Evolutionary conservation across 2,113 vertebrate genomes (phyloP), one percentile per base, ranked within the genome.

Genomic region (Tyrannus savana): DNA sequence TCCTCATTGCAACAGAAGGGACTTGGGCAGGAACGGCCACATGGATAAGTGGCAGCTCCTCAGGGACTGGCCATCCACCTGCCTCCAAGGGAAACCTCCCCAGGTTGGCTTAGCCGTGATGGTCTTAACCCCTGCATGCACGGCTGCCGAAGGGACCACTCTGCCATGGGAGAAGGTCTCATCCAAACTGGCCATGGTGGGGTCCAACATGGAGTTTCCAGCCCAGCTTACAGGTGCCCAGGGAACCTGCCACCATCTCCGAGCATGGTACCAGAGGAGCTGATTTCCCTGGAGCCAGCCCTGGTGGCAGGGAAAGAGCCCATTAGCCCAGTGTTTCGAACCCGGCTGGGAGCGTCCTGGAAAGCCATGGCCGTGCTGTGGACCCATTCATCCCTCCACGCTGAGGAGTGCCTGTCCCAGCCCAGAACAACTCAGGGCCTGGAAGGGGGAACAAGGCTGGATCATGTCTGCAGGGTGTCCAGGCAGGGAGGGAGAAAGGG

Each of bases 331-430:
- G 21, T 2, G 1, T 9, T 41, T 39, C 2, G 11, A 64, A 10
- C 16, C 24, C 8, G 12, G 15, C 72, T 42, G 35, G n/a, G 41
- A 41, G 28, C 35, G 62, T 3, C 25, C 44, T 5, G 1, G 47
- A 69, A 30, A 73, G 8, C 14, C 68, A 42, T 23, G 49, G 53
- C 55, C 42, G 55, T 66, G 41, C 27, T 23, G 15, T 15, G 0
- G 1, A 18, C 35, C 28, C 39, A 0, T 17, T 41, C 55, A n/a
- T 7, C 9, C 41, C 72, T 63, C 60, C 27, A 30, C 12, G 37
- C 18, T 30, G 60, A 37, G 27, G 27, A 28, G 9, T 3, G 53
- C 67, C 23, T 0, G 3, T 4, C 46, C 60, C 27, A 69, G 0
- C 19, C 28, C 42, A 31, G 9, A 52, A 22, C 12, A 52, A 1